These are phyloP conservation scores for Tenthredo amoena DNA, from an alignment of 2,888 invertebrate genomes.

Conservation along the genomic window DNA sequence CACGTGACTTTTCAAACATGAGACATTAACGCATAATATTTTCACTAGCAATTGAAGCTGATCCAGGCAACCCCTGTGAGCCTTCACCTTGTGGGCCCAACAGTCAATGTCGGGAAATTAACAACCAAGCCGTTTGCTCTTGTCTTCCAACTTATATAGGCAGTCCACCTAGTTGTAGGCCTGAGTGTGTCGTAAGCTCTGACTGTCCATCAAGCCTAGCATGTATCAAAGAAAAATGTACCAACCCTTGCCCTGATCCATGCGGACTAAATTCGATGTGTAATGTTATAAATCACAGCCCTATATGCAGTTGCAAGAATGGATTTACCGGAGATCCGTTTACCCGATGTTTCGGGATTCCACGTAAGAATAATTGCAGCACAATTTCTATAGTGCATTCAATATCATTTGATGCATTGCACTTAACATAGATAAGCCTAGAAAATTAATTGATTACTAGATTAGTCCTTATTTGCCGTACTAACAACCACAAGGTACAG, in stretches of 20 bases:
- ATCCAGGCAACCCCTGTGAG: conserved; percentile 84
- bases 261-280: conserved; percentile 75
- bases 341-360: conserved; percentile 79
- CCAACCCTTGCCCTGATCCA: conserved; percentile 69
- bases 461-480: neutral
- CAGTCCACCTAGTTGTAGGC: conserved; percentile 83
- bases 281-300: conserved; percentile 72
- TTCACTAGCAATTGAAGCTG: conserved; percentile 70
- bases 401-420: neutral
- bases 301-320: conserved; percentile 82
- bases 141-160: conserved; percentile 78
- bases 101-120: conserved; percentile 73
- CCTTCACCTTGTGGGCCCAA: conserved; percentile 82
- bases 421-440: neutral
- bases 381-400: neutral
- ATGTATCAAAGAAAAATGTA: conserved; percentile 77
- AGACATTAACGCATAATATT: conserved; percentile 25
- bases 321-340: conserved; percentile 88
- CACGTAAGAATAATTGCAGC: conserved; percentile 67
- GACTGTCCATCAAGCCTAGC: conserved; percentile 79
- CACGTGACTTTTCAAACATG: neutral
- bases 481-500: neutral
- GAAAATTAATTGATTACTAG: neutral
- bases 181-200: conserved; percentile 80
- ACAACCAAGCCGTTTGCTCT: conserved; percentile 78